Base-by-base conservation (phyloP, 2,888 invertebrate species). In the Asteroscopus sphinx region DNA sequence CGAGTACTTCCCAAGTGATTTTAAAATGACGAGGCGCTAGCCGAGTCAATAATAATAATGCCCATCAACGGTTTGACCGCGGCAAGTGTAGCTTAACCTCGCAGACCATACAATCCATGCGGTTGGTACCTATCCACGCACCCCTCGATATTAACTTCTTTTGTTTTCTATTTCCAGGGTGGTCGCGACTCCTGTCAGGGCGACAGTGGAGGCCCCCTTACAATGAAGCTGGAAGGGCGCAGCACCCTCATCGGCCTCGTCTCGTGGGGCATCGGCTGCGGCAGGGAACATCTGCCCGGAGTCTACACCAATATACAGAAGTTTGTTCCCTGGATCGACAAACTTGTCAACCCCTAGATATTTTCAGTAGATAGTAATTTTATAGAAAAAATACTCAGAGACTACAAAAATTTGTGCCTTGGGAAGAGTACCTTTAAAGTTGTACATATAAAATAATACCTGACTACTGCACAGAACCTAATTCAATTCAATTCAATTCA, bases 261-360 rank as follows among this genome's bases (percentile, higher is more conserved):
- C 0, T 98, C 98, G 0, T 98, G 98, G 98, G 98, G 98, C 59
- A 98, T 98, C 72, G 98, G 98, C 54, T 98, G 98, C 79, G 98
- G 98, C 0, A 94, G 98, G 0, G 98, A 98, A 79, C 98, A 98
- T 79, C 89, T 98, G 6, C 98, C 98, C 0, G 98, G 98, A 1
- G 98, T 98, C 4, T 98, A 98, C 83, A 98, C 98, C 0, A 98
- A 98, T 80, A 98, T 98, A 83, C 98, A 98, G 85, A 97, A 97
- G 86, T 98, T 98, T 85, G 97, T 98, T 70, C 98, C 98, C 15
- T 98, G 98, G 98, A 96, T 98, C 46, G 97, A 97, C 80, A 97
- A 97, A 91, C 96, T 98, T 25, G 96, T 98, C 92, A 88, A 79
- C 21, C 86, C 91, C 0, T 89, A 73, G 28, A 21, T 21, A 21